Base-by-base conservation (phyloP, 2,797 vertebrate genomes). In the Agapornis canus region DNA sequence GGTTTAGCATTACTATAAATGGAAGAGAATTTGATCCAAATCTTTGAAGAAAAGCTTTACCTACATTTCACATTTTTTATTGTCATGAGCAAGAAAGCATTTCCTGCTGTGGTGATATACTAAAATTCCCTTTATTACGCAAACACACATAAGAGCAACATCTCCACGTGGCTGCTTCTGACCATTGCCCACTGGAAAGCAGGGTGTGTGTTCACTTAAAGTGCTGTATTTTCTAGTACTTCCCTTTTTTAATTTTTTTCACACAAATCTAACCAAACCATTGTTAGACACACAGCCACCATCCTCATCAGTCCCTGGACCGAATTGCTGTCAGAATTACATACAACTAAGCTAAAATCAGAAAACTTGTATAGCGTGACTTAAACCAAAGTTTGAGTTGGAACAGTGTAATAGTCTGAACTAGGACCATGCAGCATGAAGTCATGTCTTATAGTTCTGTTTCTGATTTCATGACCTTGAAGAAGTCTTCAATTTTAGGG, bases 11-110 rank as follows among this genome's bases (percentile, higher is more conserved):
- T 43, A 59, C 45, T 32, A 51, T 57, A 81, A 88, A 68, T 19
- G 51, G 37, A 82, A 49, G 11, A 75, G 12, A 69, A 75, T 81
- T 39, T 68, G 21, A 23, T 32, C 49, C 2, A 1, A 66, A 22
- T 31, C 23, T 73, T 70, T 86, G 54, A 82, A 71, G 52, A 66
- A 94, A 71, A 81, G 19, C 21, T 89, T 92, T 80, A 73, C 40
- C 56, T 78, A 42, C 3, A 64, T 42, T 75, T 94, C 57, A 68
- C 25, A 31, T 49, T 52, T 89, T 71, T 68, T 40, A 68, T 76
- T 37, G 11, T 45, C 37, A 21, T 27, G 54, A 69, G 22, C 43
- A 87, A 89, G 21, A 63, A 85, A 85, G 11, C 9, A 49, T 49
- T 77, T 87, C n/a, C 64, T 92, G 51, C 43, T 77, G 26, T 42